phyloP scores from a whole-genome alignment of 2,113 vertebrate genomes.

The Scatophagus argus region DNA sequence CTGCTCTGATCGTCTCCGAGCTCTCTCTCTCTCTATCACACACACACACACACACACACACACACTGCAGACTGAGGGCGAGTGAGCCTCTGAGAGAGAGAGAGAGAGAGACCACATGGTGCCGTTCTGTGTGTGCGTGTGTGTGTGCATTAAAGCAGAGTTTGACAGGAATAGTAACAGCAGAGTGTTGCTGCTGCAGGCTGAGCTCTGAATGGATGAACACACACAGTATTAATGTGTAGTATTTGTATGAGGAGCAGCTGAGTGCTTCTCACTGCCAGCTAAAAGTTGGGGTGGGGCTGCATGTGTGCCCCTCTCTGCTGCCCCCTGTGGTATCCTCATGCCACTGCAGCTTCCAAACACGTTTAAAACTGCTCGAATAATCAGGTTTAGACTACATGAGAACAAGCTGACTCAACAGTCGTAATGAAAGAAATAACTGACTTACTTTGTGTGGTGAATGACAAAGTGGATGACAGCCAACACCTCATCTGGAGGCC shows the following conservation, averaged over 20 bases:
- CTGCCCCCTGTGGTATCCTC: constrained; percentile 6
- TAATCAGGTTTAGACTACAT: no score
- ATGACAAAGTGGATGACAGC: no score
- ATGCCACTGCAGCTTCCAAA: background rate
- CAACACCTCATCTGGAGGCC: no score
- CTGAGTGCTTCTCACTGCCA: background rate
- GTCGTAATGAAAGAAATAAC: no score
- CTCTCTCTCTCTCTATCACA: no score
- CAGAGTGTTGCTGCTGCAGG: constrained; percentile 63
- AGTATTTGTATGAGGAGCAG: background rate
- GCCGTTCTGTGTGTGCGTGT: constrained; percentile 35
- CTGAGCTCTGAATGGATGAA: constrained; percentile 49
- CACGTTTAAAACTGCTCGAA: no score
- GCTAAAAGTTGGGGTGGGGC: background rate
- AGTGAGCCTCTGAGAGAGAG: constrained; percentile 32
- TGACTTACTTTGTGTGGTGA: no score
- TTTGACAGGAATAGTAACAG: constrained; percentile 74
- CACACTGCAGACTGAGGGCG: constrained; percentile 32
- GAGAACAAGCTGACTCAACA: no score
- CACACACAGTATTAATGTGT: background rate
- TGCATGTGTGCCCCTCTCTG: background rate
- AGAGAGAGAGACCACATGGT: constrained; percentile 38
- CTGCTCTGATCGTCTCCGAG: constrained; percentile 22
- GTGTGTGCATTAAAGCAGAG: constrained; percentile 62
- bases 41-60: constrained; percentile 45